These are phyloP conservation scores for Amia ocellicauda DNA, from an alignment of 2,113 vertebrate species.

Conservation along the genomic window DNA sequence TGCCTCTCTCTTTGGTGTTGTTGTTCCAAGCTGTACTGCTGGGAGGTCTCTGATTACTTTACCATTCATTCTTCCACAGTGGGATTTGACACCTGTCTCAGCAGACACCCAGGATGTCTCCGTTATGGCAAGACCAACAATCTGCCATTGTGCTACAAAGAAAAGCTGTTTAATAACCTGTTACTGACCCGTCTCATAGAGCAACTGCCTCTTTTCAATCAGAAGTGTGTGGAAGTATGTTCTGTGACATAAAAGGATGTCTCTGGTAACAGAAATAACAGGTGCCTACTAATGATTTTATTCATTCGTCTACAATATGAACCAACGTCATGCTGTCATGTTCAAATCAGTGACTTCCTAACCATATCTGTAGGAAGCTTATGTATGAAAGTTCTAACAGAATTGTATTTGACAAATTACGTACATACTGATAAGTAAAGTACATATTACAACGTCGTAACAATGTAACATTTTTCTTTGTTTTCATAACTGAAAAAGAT, in stretches of 20 bases:
- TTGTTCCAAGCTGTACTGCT: not conserved
- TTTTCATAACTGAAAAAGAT: too few relatives aligned
- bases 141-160: constrained; percentile 38
- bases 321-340: too few relatives aligned
- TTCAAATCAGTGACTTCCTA: too few relatives aligned
- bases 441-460: too few relatives aligned
- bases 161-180: constrained; percentile 47
- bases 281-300: too few relatives aligned
- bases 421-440: too few relatives aligned
- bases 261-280: too few relatives aligned
- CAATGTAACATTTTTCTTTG: too few relatives aligned
- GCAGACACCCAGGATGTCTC: constrained; percentile 44
- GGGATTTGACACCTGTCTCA: constrained; percentile 56
- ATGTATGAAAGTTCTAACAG: too few relatives aligned
- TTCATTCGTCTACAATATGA: too few relatives aligned
- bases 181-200: constrained; percentile 45
- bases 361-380: too few relatives aligned
- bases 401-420: too few relatives aligned
- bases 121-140: constrained; percentile 33
- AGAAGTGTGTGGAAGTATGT: constrained; percentile 18
- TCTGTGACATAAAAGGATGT: not conserved
- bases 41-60: constrained; percentile 39
- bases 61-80: constrained; percentile 18
- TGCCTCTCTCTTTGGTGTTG: not conserved
- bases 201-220: constrained; percentile 23